phyloP scores from a whole-genome alignment of 2,797 vertebrate genomes.

The Erithacus rubecula region DNA sequence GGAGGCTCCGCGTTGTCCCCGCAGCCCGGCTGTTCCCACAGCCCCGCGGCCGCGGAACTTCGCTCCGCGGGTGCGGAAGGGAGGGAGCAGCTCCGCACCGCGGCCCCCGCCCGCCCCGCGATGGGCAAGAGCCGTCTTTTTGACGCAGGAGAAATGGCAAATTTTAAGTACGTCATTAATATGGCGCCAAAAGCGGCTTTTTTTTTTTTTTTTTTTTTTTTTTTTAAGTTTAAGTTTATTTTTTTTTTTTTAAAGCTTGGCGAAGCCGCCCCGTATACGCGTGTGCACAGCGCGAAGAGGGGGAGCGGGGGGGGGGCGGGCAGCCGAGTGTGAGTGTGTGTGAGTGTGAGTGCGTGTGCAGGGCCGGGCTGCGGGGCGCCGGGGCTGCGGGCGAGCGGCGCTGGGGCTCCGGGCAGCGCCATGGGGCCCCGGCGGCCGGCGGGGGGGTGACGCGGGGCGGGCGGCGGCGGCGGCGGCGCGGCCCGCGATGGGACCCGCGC shows the following conservation, averaged over 20 bases:
- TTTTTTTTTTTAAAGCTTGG: conserved; percentile 16
- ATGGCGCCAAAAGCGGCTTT: conserved; percentile 96
- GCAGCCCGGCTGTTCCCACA: background rate
- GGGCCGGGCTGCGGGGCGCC: conserved; percentile 22
- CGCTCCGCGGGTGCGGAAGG: background rate
- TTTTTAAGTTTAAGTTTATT: conserved; percentile 2
- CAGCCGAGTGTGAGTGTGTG: too few relatives aligned
- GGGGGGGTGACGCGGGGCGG: background rate
- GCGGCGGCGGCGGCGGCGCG: background rate
- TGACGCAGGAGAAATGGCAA: conserved; percentile 85
- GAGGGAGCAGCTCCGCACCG: background rate
- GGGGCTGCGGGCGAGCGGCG: background rate
- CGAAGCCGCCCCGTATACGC: too few relatives aligned
- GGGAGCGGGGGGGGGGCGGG: too few relatives aligned
- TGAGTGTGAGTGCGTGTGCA: background rate
- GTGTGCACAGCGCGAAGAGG: too few relatives aligned
- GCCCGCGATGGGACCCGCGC: background rate
- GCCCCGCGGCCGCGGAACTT: conserved; percentile 6
- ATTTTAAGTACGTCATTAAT: conserved; percentile 99
- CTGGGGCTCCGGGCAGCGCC: background rate
- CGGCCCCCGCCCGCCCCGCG: background rate
- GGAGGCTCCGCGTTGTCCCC: background rate
- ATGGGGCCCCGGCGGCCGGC: conserved; percentile 57
- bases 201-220: conserved; percentile 80
- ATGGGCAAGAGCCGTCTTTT: conserved; percentile 82